A percentile compares a stretch with the other conserved stretches of the same genome.
Evolutionary conservation across 2,888 invertebrate genomes (phyloP).

Genomic region (Cantharis nigra): DNA sequence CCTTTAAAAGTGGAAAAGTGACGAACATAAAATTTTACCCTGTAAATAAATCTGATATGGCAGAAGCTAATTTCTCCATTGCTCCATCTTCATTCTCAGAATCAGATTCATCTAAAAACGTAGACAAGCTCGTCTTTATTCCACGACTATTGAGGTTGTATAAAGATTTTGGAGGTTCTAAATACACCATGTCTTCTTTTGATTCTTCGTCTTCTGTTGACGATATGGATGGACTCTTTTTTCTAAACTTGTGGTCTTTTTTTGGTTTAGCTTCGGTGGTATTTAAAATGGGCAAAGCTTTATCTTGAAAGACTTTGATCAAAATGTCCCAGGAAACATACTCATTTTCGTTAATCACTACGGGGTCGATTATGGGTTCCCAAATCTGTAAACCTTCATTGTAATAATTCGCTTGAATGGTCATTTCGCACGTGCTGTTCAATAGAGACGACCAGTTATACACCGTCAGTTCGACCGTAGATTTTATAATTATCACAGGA

Average conservation of each 20-base stretch:
- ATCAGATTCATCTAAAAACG: constrained; percentile 67
- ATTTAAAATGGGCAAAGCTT: constrained; percentile 48
- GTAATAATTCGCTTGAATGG: constrained; percentile 57
- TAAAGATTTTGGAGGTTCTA: constrained; percentile 50
- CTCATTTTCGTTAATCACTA: constrained; percentile 66
- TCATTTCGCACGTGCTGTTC: constrained; percentile 53
- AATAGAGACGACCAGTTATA: constrained; percentile 69
- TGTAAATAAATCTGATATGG: constrained; percentile 78
- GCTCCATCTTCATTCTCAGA: constrained; percentile 74
- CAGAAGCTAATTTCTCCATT: constrained; percentile 71
- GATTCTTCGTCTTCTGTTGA: constrained; percentile 53
- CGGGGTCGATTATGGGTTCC: constrained; percentile 85
- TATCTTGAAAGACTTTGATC: constrained; percentile 66
- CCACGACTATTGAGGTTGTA: constrained; percentile 47
- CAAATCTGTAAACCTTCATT: constrained; percentile 61
- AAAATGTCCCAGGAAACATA: constrained; percentile 75
- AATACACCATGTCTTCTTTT: constrained; percentile 55
- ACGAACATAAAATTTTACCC: constrained; percentile 57
- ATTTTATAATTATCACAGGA: constrained; percentile 61
- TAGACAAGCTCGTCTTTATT: constrained; percentile 60
- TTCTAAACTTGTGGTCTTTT: constrained; percentile 36
- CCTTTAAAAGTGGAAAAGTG: background rate
- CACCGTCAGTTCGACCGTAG: constrained; percentile 63
- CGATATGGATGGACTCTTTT: constrained; percentile 42
- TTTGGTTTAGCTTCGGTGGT: constrained; percentile 40